Evolutionary conservation across 2,888 invertebrate genomes (phyloP).

Genomic region (Noctua pronuba): DNA sequence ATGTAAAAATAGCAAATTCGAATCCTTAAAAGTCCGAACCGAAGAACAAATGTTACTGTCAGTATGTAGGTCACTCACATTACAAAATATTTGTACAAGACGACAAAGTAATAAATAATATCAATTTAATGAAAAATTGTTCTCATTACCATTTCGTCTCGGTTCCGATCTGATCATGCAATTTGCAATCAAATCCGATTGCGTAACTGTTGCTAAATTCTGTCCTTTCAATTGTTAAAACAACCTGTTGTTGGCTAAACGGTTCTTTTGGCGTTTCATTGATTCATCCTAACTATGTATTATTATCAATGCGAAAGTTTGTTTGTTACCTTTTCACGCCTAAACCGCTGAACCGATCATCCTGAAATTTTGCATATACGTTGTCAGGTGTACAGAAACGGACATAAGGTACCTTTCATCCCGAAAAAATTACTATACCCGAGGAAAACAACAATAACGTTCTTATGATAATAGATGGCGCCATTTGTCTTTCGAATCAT

Average conservation of each 20-base stretch:
- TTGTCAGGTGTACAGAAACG: too few relatives aligned
- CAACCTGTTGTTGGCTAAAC: constrained; percentile 17
- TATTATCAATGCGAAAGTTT: too few relatives aligned
- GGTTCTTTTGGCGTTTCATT: constrained; percentile 24
- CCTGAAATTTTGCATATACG: too few relatives aligned
- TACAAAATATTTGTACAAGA: constrained; percentile 31
- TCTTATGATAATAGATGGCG: too few relatives aligned
- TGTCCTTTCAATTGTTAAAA: constrained; percentile 44
- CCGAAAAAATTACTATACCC: too few relatives aligned
- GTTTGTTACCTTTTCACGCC: too few relatives aligned
- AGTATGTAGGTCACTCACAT: constrained; percentile 4
- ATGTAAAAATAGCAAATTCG: not conserved
- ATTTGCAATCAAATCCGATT: constrained; percentile 52
- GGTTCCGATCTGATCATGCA: constrained; percentile 57
- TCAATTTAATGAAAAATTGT: constrained; percentile 51
- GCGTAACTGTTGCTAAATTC: constrained; percentile 37
- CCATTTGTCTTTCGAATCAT: too few relatives aligned
- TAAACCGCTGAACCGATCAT: too few relatives aligned
- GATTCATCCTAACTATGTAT: not conserved
- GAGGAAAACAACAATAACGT: too few relatives aligned
- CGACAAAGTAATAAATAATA: constrained; percentile 30
- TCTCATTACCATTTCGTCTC: constrained; percentile 57
- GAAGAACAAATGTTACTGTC: not conserved
- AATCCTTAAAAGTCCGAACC: not conserved
- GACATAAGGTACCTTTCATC: too few relatives aligned